Conservation (phyloP, 2,888 invertebrate genomes). For the Acrobasis suavella region DNA sequence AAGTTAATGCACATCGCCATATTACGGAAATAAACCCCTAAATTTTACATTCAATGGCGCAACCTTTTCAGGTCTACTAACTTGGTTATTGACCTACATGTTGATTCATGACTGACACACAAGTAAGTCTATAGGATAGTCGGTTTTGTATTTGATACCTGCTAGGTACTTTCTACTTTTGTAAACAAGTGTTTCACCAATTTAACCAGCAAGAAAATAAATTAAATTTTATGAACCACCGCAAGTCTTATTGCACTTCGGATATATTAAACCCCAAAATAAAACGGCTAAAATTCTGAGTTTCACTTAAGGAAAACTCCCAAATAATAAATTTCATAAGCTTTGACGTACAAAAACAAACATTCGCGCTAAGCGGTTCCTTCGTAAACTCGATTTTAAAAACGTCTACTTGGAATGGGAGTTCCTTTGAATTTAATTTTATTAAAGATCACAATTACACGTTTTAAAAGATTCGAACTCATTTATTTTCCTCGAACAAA, state of each 20-base stretch:
- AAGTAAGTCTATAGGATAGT: too few species aligned
- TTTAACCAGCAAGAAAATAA: not conserved
- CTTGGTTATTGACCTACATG: too few species aligned
- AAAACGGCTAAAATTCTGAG: constrained; percentile 1
- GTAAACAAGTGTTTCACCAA: not conserved
- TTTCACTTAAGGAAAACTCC: constrained; percentile 11
- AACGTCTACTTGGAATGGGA: constrained; percentile 47
- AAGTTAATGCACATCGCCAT: too few species aligned
- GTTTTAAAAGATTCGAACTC: constrained; percentile 69
- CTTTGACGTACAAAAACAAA: constrained; percentile 21
- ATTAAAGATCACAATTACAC: constrained; percentile 73
- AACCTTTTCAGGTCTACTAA: too few species aligned
- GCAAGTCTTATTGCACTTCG: not conserved
- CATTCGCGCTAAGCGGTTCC: constrained; percentile 27
- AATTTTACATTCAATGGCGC: too few species aligned
- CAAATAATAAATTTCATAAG: constrained; percentile 23
- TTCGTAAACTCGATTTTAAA: constrained; percentile 40
- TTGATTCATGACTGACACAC: too few species aligned
- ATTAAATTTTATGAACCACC: not conserved
- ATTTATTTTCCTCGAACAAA: constrained; percentile 68
- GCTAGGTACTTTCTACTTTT: too few species aligned
- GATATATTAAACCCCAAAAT: constrained; percentile 3
- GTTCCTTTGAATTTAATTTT: constrained; percentile 63
- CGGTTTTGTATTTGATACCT: too few species aligned
- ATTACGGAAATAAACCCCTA: too few species aligned